phyloP scores from a whole-genome alignment of 2,888 invertebrate species.

The Parelbella ahira region DNA sequence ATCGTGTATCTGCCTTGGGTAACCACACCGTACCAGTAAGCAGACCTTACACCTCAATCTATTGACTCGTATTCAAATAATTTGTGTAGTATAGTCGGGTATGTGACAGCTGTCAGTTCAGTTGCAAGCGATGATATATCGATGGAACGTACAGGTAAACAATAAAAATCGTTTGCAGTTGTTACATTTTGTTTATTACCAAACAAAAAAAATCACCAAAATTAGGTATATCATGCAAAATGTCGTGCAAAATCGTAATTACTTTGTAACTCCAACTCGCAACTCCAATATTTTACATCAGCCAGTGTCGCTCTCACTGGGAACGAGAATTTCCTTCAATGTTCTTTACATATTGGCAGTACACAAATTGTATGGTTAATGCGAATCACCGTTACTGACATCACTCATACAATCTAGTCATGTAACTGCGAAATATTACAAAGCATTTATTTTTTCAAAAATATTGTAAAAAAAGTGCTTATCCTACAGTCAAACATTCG shows the following conservation, averaged over 20 bases:
- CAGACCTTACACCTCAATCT: no score
- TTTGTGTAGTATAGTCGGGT: no score
- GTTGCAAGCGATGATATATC: no score
- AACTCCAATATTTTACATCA: conserved; percentile 20
- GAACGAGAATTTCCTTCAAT: conserved; percentile 21
- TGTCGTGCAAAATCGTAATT: conserved; percentile 26
- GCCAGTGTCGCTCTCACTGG: conserved; percentile 11
- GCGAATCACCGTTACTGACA: conserved; percentile 20
- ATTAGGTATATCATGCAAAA: conserved; percentile 26
- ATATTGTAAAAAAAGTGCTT: conserved; percentile 27
- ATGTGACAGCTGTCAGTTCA: no score
- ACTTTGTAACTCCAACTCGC: conserved; percentile 25
- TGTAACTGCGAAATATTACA: conserved; percentile 25
- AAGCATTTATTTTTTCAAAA: conserved; percentile 26
- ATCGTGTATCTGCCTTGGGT: no score
- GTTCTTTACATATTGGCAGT: conserved; percentile 18
- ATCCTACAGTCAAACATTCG: conserved; percentile 25
- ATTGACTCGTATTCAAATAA: no score
- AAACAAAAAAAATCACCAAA: conserved; percentile 25
- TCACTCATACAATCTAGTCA: conserved; percentile 23
- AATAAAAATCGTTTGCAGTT: conserved; percentile 21
- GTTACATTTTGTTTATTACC: conserved; percentile 26
- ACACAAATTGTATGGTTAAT: conserved; percentile 24
- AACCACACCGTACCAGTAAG: no score
- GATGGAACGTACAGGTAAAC: neutral